Evolutionary conservation across 1,140 invertebrate genomes (phyloP).

Genomic region (Melipona quadrifasciata): DNA sequence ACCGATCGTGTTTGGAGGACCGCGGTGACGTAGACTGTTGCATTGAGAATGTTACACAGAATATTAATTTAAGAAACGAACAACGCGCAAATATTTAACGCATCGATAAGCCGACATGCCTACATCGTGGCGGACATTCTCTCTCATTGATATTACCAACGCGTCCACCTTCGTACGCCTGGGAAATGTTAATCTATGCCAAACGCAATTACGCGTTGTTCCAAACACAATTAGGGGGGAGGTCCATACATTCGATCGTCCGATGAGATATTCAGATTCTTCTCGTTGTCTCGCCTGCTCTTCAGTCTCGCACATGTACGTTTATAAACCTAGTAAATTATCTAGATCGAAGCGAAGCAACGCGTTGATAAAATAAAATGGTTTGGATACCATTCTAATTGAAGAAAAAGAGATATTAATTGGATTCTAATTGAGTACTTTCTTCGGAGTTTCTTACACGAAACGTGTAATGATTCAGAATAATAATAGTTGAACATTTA

Average conservation of each 20-base stretch:
- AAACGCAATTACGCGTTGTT: conserved; percentile 6
- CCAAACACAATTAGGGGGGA: not conserved
- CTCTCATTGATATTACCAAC: conserved; percentile 35
- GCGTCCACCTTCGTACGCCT: not conserved
- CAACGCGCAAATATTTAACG: conserved; percentile 43
- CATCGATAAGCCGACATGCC: conserved; percentile 35
- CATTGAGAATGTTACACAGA: conserved; percentile 2
- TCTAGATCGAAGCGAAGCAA: not conserved
- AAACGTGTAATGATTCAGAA: not conserved
- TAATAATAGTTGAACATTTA: not conserved
- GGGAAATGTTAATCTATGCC: conserved; percentile 11
- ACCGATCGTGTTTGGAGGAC: not conserved
- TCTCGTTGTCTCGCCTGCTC: not conserved
- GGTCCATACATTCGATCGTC: not conserved
- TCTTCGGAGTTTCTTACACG: not conserved
- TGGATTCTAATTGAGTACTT: not conserved
- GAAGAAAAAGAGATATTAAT: not conserved
- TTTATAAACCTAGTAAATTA: not conserved
- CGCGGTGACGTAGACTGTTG: not conserved
- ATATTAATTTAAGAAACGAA: conserved; percentile 60
- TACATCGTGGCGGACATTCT: conserved; percentile 19
- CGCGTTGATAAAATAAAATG: not conserved
- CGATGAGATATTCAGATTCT: not conserved
- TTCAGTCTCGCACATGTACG: not conserved
- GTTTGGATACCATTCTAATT: not conserved